Percentiles rank a stretch among this genome's conserved stretches.
Evolutionary conservation across 2,113 vertebrate species (phyloP).

Genomic region (Gobio gobio): DNA sequence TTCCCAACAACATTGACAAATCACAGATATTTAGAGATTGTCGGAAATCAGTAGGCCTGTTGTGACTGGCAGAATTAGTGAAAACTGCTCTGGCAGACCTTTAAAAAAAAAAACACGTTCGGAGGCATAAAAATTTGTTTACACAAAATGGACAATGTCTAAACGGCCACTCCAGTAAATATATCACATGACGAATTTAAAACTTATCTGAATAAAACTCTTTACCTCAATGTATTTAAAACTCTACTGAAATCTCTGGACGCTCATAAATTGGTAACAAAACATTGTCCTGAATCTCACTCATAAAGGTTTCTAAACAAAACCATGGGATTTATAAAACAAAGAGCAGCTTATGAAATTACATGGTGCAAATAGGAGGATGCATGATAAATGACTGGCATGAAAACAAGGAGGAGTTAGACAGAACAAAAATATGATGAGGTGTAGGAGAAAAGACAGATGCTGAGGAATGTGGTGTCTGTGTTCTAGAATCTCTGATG

Average conservation of each 20-base stretch:
- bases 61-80: not conserved
- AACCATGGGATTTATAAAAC: not conserved
- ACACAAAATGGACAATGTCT: conserved; percentile 7
- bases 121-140: not conserved
- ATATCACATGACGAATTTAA: not conserved
- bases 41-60: conserved; percentile 19
- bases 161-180: not conserved
- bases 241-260: not conserved
- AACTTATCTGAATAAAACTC: not conserved
- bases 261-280: not conserved
- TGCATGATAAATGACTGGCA: conserved; percentile 14
- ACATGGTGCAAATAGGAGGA: not conserved
- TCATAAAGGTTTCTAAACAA: not conserved
- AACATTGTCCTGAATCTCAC: not conserved
- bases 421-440: conserved; percentile 34
- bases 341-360: not conserved
- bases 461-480: conserved; percentile 8
- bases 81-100: not conserved
- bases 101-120: not conserved
- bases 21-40: conserved; percentile 45
- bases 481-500: conserved; percentile 8
- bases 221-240: not conserved
- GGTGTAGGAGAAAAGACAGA: not conserved
- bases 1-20: conserved; percentile 20
- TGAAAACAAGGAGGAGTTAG: not conserved